Evolutionary conservation across 92 coral and sea anemone genomes (phyloP), one percentile per base, ranked within the genome.

Genomic region (Muricea muricata): DNA sequence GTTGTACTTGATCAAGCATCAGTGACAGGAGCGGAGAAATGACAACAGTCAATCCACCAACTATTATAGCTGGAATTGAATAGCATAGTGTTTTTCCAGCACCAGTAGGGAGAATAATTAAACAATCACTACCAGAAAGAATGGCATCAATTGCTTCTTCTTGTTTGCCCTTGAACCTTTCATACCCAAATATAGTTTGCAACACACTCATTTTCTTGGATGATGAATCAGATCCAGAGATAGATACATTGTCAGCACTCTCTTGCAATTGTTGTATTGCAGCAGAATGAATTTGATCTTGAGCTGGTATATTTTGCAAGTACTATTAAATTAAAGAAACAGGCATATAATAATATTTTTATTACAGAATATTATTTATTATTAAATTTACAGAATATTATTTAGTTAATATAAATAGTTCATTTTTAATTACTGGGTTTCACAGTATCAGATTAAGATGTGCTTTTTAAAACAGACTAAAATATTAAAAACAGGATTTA

Each of bases 81-180:
- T 85, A 91, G 48, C 94, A 89, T 6, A 89, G 41, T 9, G 92
- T 88, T 61, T 83, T 91, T 18, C 93, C 91, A 69, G 82, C 87
- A n/a, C 90, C 93, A 61, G 93, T 90, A 34, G 93, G 93, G 42
- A 90, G 42, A 26, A 90, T 57, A 29, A 90, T 74, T 12, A 90
- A 74, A 58, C 85, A 77, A 69, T 84, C 54, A 33, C 66, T 52
- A 17, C 84, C 77, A 13, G 37, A 29, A 25, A 75, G n/a, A 2
- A 88, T 75, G 6, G 78, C 63, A 39, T 88, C 52, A 5, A 88
- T 68, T 1, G 90, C 90, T 75, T 61, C 89, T 54, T 75, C 77
- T 85, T 89, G 93, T 61, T 40, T 73, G 70, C 87, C 90, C 72
- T 89, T 86, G 55, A 89, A 89, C n/a, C 20, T 39, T 37, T 37